Evolutionary conservation across 2,113 vertebrate genomes (phyloP).

Genomic region (Paradoxurus hermaphroditus): DNA sequence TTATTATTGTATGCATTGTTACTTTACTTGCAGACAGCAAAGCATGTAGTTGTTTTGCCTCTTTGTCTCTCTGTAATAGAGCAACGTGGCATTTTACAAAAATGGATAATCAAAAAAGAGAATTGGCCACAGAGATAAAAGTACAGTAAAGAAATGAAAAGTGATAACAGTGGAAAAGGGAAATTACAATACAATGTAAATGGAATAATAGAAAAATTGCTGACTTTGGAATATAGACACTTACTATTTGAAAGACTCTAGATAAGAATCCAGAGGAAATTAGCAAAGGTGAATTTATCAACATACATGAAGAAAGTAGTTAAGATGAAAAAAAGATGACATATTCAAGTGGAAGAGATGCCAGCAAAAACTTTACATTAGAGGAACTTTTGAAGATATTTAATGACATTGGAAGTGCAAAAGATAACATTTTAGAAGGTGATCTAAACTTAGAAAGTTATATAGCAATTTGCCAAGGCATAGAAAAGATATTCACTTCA

Average conservation of each 20-base stretch:
- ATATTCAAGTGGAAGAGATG: not conserved
- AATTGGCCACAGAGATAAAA: not conserved
- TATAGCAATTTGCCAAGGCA: not conserved
- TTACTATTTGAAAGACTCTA: not conserved
- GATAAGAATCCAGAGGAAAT: slow-evolving; percentile 31
- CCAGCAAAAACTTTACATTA: not conserved
- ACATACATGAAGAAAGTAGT: not conserved
- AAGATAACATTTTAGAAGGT: not conserved
- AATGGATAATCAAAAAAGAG: not conserved
- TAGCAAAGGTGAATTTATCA: not conserved
- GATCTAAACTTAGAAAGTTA: not conserved
- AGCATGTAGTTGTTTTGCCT: not conserved
- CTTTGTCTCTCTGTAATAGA: not conserved
- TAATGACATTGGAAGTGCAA: not conserved
- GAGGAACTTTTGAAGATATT: not conserved
- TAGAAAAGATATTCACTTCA: not conserved
- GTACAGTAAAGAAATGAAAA: not conserved
- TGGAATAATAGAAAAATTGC: not conserved
- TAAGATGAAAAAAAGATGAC: not conserved
- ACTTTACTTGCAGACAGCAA: not conserved
- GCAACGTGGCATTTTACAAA: not conserved
- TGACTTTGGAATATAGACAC: not conserved
- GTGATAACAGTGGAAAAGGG: not conserved
- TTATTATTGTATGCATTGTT: not conserved
- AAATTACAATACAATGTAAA: not conserved